Evolutionary conservation across 2,797 vertebrate genomes (phyloP), one percentile per base, ranked within the genome.

Genomic region (Hydrolagus colliei): DNA sequence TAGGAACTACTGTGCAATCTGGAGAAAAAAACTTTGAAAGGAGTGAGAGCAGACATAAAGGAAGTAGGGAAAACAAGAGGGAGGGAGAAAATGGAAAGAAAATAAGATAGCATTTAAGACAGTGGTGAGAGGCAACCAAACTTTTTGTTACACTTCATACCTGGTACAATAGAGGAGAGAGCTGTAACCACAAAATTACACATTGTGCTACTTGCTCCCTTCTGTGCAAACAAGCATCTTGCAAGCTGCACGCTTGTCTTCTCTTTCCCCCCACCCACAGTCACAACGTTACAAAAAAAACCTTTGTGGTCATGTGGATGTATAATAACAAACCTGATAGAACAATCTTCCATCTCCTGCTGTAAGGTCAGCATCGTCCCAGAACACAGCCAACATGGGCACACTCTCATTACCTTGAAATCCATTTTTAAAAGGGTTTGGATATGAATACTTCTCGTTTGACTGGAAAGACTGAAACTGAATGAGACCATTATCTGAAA

Each of bases 401-500:
- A 88, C 86, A 3, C 91, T 90, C 88, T 92, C 90, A 87, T 94
- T 86, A 11, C 91, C 89, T 1, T 75, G 89, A 86, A 96, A 95
- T 76, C 93, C 93, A 1, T 73, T 73, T 14, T 90, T 86, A n/a
- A 89, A 89, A 18, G 95, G 94, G 88, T 90, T 87, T 0, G 95
- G 95, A 74, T 94, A 86, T 73, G 95, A 89, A 87, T 90, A 89
- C 91, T 93, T 93, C 88, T 95, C 91, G 63, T 95, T 96, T 87
- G 92, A 91, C 86, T 86, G n/a, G 1, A 87, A 76, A 2, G 91
- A 90, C 62, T 96, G 95, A 88, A 96, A 93, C 87, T 94, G 93
- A 87, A 96, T 88, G 3, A 95, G 90, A 73, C 95, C 95, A 1
- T 96, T 96, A 87, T 96, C 95, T 85, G 95, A 95, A 91, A 95